phyloP scores from a whole-genome alignment of 2,888 invertebrate species.

The Sceliomorpha sp. region DNA sequence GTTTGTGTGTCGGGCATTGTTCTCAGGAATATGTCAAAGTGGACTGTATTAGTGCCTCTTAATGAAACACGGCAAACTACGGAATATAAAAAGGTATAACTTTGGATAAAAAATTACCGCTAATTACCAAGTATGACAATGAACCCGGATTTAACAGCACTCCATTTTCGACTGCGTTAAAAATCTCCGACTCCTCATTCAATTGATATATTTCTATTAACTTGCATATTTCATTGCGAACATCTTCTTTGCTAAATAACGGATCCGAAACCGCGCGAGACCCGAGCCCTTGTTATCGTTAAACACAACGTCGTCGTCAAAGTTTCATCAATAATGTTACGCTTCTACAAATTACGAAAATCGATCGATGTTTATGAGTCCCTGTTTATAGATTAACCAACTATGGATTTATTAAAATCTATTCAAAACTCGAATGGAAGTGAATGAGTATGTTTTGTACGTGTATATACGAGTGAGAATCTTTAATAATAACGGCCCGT shows the following conservation, averaged over 20 bases:
- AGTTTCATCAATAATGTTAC: constrained; percentile 39
- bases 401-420: constrained; percentile 47
- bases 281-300: constrained; percentile 36
- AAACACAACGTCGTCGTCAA: constrained; percentile 39
- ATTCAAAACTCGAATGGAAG: constrained; percentile 37
- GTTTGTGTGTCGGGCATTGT: constrained; percentile 23
- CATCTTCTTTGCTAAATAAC: constrained; percentile 29
- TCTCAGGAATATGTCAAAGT: constrained; percentile 46
- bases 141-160: constrained; percentile 31
- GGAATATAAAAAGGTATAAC: constrained; percentile 52
- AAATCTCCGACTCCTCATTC: constrained; percentile 3
- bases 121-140: constrained; percentile 44
- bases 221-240: constrained; percentile 41
- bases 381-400: constrained; percentile 41
- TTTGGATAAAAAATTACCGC: constrained; percentile 47
- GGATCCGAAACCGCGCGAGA: constrained; percentile 37
- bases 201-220: constrained; percentile 10
- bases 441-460: constrained; percentile 38
- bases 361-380: constrained; percentile 54
- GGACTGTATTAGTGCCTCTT: constrained; percentile 31
- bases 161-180: constrained; percentile 22
- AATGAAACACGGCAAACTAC: constrained; percentile 28
- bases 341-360: constrained; percentile 49
- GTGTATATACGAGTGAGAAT: constrained; percentile 37
- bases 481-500: constrained; percentile 21